These are phyloP conservation scores for Sylvilagus bachmani DNA, from an alignment of 2,113 vertebrate species.

Conservation along the genomic window DNA sequence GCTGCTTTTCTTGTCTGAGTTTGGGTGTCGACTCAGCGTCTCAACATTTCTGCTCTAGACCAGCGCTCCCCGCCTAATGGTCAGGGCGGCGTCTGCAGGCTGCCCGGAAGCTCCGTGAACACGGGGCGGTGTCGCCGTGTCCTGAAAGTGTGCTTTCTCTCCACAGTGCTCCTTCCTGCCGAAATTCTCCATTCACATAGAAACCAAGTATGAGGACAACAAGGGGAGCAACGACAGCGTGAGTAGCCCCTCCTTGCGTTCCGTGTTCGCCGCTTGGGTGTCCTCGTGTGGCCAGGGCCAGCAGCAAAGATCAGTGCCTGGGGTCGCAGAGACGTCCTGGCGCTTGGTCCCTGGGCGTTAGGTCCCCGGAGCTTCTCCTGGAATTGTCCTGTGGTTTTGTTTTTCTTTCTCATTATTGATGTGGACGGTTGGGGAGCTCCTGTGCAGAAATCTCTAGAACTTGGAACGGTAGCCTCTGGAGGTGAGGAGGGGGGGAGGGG, in stretches of 20 bases:
- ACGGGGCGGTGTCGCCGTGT: background rate
- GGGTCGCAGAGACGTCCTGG: background rate
- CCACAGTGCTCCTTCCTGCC: conserved; percentile 95
- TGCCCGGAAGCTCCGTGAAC: background rate
- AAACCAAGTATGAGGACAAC: conserved; percentile 97
- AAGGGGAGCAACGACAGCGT: conserved; percentile 94
- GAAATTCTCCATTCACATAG: conserved; percentile 97
- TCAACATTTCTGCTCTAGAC: background rate
- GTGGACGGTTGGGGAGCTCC: background rate
- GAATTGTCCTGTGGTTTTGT: background rate
- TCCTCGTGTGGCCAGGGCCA: background rate
- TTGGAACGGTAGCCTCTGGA: too few species aligned
- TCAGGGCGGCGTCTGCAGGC: background rate
- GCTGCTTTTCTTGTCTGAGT: background rate
- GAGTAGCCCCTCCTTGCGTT: conserved; percentile 80
- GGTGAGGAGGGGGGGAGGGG: background rate
- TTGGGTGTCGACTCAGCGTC: background rate
- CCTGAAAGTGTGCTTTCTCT: conserved; percentile 69
- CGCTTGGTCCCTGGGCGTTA: background rate
- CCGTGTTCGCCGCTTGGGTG: background rate
- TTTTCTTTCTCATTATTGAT: conserved; percentile 22
- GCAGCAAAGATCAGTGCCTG: background rate
- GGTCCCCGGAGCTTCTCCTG: background rate
- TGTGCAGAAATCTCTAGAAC: background rate
- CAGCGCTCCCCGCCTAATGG: background rate